phyloP scores from a whole-genome alignment of 2,113 vertebrate genomes.

The Mobula hypostoma region DNA sequence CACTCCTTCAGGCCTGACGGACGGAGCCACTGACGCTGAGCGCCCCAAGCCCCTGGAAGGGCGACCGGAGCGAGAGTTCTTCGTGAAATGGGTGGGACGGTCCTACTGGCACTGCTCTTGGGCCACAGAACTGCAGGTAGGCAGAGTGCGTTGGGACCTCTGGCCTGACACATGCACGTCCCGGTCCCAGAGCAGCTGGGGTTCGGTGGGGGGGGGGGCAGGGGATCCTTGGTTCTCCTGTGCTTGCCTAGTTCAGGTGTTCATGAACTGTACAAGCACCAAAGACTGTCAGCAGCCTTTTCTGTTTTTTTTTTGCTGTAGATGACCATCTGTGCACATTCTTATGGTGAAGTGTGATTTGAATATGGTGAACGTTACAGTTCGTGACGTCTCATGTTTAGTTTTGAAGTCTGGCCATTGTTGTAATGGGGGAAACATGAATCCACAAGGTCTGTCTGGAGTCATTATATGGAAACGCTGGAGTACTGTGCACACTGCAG shows the following conservation, averaged over 20 bases:
- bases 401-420: neutral
- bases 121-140: conserved; percentile 94
- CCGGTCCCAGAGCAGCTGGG: neutral
- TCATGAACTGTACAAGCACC: neutral
- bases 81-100: conserved; percentile 89
- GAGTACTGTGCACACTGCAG: too few species aligned
- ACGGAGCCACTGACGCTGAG: conserved; percentile 49
- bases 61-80: conserved; percentile 84
- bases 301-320: neutral
- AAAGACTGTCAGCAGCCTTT: neutral
- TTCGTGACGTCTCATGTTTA: neutral
- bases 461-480: too few species aligned
- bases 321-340: neutral
- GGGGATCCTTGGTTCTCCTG: neutral
- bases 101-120: conserved; percentile 99
- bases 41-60: conserved; percentile 73
- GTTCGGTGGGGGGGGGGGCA: neutral
- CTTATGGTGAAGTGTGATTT: too few species aligned
- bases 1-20: conserved; percentile 42
- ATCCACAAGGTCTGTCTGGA: neutral
- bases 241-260: neutral
- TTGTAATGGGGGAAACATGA: neutral
- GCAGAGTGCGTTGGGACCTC: conserved; percentile 42
- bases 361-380: too few species aligned
- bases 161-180: neutral